phyloP scores from a whole-genome alignment of 2,888 invertebrate species.

The Pterostichus madidus region DNA sequence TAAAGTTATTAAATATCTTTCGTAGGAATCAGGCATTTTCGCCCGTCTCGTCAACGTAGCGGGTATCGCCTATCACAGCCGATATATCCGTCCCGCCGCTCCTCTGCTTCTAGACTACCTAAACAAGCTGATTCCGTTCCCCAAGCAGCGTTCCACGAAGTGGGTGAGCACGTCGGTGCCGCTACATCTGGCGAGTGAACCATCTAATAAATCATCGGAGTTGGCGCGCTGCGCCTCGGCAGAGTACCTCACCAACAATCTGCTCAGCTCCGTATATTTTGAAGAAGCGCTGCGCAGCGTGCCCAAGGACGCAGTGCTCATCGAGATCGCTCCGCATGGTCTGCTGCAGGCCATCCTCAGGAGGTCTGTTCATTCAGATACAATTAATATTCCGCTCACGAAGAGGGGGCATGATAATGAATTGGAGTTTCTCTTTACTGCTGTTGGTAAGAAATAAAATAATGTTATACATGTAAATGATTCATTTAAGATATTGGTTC shows the following conservation, averaged over 20 bases:
- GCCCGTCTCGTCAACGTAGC: constrained; percentile 91
- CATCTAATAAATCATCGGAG: no score
- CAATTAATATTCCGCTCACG: constrained; percentile 87
- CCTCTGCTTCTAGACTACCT: constrained; percentile 76
- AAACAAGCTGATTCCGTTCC: constrained; percentile 75
- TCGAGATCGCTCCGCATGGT: constrained; percentile 95
- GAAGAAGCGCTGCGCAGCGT: constrained; percentile 90
- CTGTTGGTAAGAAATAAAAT: constrained; percentile 80
- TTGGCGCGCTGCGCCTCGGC: constrained; percentile 80
- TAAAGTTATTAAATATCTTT: no score
- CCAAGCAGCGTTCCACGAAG: constrained; percentile 79
- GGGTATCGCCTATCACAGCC: constrained; percentile 94
- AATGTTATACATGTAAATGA: no score
- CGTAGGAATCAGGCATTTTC: constrained; percentile 85
- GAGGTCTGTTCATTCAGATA: constrained; percentile 85
- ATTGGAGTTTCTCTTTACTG: constrained; percentile 81
- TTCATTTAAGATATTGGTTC: no score
- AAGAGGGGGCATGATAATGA: constrained; percentile 85
- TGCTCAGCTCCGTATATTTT: constrained; percentile 85
- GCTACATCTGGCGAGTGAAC: constrained; percentile 74
- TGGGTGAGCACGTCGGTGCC: constrained; percentile 85
- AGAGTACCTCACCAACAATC: constrained; percentile 85
- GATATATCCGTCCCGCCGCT: constrained; percentile 83
- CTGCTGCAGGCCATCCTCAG: constrained; percentile 92
- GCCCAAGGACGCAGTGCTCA: constrained; percentile 89